A percentile compares a stretch with the other conserved stretches of the same genome.
Conservation (phyloP, 2,113 vertebrate species). For the Coptodon bakossiorum region DNA sequence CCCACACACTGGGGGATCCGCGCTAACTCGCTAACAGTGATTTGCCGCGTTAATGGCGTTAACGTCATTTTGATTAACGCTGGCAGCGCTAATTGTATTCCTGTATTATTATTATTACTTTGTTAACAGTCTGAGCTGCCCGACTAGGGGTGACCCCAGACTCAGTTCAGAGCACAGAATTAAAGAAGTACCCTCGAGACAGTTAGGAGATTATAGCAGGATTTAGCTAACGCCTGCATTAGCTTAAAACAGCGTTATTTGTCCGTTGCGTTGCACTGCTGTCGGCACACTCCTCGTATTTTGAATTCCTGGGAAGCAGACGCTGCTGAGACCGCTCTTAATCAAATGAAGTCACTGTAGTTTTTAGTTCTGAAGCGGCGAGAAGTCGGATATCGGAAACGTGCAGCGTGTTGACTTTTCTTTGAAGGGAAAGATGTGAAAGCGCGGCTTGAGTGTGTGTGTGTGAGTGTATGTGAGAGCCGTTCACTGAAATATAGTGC, state of each 20-base stretch:
- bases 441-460: background rate
- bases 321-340: conserved; percentile 14
- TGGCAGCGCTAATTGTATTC: background rate
- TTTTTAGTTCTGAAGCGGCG: background rate
- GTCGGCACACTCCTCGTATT: background rate
- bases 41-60: fast-evolving
- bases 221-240: background rate
- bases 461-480: background rate
- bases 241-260: background rate
- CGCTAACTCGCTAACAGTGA: background rate
- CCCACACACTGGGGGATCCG: background rate
- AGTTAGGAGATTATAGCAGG: background rate
- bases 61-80: background rate
- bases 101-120: background rate
- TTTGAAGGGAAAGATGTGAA: conserved; percentile 34
- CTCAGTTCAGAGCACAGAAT: background rate
- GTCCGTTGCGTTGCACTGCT: background rate
- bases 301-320: background rate
- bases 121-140: background rate
- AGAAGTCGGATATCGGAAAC: background rate
- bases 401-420: background rate
- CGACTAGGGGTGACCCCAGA: background rate
- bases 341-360: background rate
- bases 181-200: background rate
- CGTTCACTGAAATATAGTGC: conserved; percentile 29